These are phyloP conservation scores for Melanotus villosus DNA, from an alignment of 2,888 invertebrate species.

Conservation along the genomic window DNA sequence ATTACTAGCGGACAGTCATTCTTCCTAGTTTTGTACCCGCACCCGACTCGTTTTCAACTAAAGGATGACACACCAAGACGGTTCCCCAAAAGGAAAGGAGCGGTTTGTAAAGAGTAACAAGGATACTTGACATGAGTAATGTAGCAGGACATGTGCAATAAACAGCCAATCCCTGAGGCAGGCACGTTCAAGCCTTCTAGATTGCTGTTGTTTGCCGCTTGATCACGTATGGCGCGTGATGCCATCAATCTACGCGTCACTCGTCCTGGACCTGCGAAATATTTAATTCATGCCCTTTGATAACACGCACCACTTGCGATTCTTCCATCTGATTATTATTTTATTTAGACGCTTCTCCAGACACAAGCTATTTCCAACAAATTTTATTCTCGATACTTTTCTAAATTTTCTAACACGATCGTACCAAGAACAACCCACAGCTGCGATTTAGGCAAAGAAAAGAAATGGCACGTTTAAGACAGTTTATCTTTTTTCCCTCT, in stretches of 20 bases:
- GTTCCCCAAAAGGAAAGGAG: slow-evolving; percentile 23
- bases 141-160: slow-evolving; percentile 50
- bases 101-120: slow-evolving; percentile 43
- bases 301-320: slow-evolving; percentile 9
- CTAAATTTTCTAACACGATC: too few species aligned
- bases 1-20: neutral
- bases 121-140: slow-evolving; percentile 47
- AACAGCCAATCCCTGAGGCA: slow-evolving; percentile 57
- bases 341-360: slow-evolving; percentile 1
- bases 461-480: too few species aligned
- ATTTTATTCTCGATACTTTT: too few species aligned
- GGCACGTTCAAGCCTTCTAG: slow-evolving; percentile 59
- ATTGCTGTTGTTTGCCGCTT: slow-evolving; percentile 62
- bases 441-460: too few species aligned
- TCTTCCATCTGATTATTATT: slow-evolving; percentile 6
- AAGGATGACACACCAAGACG: neutral
- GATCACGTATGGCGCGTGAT: slow-evolving; percentile 62
- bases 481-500: too few species aligned
- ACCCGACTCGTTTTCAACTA: neutral
- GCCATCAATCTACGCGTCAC: slow-evolving; percentile 60
- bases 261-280: slow-evolving; percentile 47
- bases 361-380: neutral
- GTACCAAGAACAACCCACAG: too few species aligned
- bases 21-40: slow-evolving; percentile 1
- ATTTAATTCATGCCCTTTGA: slow-evolving; percentile 51